phyloP scores from a whole-genome alignment of 2,888 invertebrate species.

The Lucinisca nassula region DNA sequence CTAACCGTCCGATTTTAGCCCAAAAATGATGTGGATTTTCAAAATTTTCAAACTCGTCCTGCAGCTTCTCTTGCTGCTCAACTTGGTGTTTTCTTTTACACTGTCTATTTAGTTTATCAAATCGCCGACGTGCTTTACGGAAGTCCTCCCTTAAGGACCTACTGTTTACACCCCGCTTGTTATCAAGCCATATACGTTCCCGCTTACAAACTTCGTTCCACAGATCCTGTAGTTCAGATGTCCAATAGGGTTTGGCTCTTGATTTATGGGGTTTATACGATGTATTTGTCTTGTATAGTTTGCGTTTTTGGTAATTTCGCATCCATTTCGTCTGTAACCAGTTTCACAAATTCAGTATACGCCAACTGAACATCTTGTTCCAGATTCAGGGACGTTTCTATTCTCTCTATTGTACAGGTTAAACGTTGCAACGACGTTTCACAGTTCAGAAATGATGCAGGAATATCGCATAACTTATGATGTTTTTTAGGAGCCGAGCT shows the following conservation, averaged over 20 bases:
- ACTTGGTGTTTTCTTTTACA: slow-evolving; percentile 7
- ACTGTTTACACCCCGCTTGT: not conserved
- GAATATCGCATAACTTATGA: not conserved
- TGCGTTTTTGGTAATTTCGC: too few relatives aligned
- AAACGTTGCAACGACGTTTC: not conserved
- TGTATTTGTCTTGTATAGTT: too few relatives aligned
- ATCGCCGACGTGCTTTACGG: not conserved
- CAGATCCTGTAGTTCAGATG: not conserved
- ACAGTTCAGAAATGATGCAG: not conserved
- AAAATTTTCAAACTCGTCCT: not conserved
- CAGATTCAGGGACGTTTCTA: not conserved
- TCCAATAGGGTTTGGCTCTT: slow-evolving; percentile 12
- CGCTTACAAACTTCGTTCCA: slow-evolving; percentile 4
- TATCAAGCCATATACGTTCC: not conserved
- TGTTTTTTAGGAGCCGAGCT: not conserved
- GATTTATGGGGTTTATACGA: too few relatives aligned
- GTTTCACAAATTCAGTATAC: not conserved
- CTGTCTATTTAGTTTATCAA: slow-evolving; percentile 14
- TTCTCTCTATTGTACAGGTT: not conserved
- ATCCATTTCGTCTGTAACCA: not conserved
- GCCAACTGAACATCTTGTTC: not conserved
- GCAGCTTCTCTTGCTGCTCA: not conserved
- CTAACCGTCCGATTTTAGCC: not conserved
- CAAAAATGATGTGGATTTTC: not conserved
- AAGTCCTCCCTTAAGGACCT: not conserved